These are phyloP conservation scores for Ornithorhynchus anatinus DNA, from an alignment of 2,113 vertebrate species.

Conservation along the genomic window DNA sequence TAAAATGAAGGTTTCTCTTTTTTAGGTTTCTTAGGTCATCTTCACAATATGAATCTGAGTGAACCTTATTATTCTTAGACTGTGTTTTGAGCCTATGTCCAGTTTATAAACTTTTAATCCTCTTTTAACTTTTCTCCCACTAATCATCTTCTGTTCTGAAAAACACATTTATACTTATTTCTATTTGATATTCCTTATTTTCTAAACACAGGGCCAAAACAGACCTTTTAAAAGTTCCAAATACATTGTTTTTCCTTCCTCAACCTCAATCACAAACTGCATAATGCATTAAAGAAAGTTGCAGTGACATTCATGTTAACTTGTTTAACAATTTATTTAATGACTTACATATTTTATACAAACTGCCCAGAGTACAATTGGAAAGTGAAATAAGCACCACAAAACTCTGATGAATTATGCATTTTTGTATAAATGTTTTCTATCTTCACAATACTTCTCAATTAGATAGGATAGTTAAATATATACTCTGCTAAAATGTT, in stretches of 20 bases:
- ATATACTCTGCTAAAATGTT: neutral
- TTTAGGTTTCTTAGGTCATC: too few species aligned
- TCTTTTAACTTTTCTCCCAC: too few species aligned
- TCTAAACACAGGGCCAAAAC: too few species aligned
- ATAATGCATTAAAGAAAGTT: constrained; percentile 15
- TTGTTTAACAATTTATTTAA: constrained; percentile 19
- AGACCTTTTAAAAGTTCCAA: neutral
- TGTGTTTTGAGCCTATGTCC: too few species aligned
- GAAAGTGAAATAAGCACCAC: constrained; percentile 47
- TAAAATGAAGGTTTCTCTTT: too few species aligned
- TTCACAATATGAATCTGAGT: too few species aligned
- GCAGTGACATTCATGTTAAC: constrained; percentile 28
- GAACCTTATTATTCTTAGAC: too few species aligned
- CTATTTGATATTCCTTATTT: too few species aligned
- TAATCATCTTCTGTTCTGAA: too few species aligned
- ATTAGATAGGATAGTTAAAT: constrained; percentile 1
- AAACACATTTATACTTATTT: too few species aligned
- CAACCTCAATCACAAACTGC: constrained; percentile 17
- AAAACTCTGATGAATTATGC: constrained; percentile 32
- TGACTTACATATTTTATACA: constrained; percentile 19
- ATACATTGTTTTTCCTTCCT: constrained; percentile 8
- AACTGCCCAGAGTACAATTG: constrained; percentile 34
- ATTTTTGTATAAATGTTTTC: constrained; percentile 37
- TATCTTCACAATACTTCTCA: constrained; percentile 38
- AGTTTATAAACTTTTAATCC: too few species aligned